A percentile compares a stretch with the other conserved stretches of the same genome.
phyloP scores from a whole-genome alignment of 2,113 vertebrate genomes.

The Piliocolobus tephrosceles region DNA sequence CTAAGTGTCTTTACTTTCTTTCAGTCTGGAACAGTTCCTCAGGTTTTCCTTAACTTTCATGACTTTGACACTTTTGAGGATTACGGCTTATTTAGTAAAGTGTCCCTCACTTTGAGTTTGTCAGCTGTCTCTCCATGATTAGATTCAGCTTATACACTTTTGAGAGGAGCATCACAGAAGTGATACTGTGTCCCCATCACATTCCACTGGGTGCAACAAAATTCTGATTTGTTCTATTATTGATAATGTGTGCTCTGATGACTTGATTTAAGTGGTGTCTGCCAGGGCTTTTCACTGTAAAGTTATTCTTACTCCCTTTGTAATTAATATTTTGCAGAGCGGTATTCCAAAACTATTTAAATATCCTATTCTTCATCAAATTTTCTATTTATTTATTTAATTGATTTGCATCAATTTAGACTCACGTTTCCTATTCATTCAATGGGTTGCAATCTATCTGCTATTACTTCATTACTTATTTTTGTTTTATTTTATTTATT shows the following conservation, averaged over 20 bases:
- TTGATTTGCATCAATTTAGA: neutral
- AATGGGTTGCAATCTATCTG: neutral
- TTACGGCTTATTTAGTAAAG: neutral
- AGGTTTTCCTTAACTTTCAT: neutral
- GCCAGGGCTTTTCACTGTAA: neutral
- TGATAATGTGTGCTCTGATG: neutral
- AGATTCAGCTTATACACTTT: neutral
- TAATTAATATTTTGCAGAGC: neutral
- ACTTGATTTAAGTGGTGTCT: neutral
- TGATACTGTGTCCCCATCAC: neutral
- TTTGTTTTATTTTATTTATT: neutral
- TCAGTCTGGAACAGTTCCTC: neutral
- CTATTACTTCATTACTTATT: neutral
- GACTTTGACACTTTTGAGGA: neutral
- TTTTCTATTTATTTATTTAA: neutral
- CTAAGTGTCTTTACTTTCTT: neutral
- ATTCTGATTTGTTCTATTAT: neutral
- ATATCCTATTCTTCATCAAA: neutral
- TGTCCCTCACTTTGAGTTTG: neutral
- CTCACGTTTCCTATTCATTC: neutral
- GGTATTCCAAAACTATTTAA: neutral
- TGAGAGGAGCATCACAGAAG: neutral
- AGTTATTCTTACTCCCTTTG: neutral
- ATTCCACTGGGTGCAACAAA: neutral
- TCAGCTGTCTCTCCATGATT: neutral